These are phyloP conservation scores for Tyria jacobaeae DNA, from an alignment of 2,888 invertebrate species.

Conservation along the genomic window DNA sequence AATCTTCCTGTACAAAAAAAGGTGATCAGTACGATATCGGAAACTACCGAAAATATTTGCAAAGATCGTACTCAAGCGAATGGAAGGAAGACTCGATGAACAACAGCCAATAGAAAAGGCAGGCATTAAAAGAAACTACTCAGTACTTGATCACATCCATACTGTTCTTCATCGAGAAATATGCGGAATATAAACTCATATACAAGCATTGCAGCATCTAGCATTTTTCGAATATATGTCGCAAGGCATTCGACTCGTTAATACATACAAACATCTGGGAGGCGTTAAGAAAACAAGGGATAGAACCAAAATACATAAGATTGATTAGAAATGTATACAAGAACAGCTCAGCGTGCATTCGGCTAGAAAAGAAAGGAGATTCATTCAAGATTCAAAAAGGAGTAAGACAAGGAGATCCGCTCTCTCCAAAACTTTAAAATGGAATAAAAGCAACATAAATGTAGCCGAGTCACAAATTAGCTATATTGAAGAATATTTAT, in stretches of 20 bases:
- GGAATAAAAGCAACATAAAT: slow-evolving; percentile 19
- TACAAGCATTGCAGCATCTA: no score
- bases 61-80: slow-evolving; percentile 20
- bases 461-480: slow-evolving; percentile 12
- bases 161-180: not conserved
- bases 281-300: not conserved
- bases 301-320: not conserved
- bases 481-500: slow-evolving; percentile 20
- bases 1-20: slow-evolving; percentile 29
- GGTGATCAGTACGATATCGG: slow-evolving; percentile 40
- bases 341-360: not conserved
- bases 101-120: slow-evolving; percentile 17
- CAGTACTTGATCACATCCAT: not conserved
- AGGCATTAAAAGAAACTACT: not conserved
- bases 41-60: slow-evolving; percentile 34
- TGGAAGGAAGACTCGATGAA: slow-evolving; percentile 22
- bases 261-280: no score
- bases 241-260: no score
- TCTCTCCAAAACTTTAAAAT: slow-evolving; percentile 17
- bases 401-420: slow-evolving; percentile 19
- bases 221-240: no score
- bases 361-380: slow-evolving; percentile 18
- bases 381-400: slow-evolving; percentile 14
- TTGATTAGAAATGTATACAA: not conserved
- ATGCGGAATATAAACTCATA: no score